Percentiles rank a stretch among this genome's conserved stretches.
These are phyloP conservation scores for Trichechus manatus DNA, from an alignment of 2,113 vertebrate genomes.

Conservation along the genomic window DNA sequence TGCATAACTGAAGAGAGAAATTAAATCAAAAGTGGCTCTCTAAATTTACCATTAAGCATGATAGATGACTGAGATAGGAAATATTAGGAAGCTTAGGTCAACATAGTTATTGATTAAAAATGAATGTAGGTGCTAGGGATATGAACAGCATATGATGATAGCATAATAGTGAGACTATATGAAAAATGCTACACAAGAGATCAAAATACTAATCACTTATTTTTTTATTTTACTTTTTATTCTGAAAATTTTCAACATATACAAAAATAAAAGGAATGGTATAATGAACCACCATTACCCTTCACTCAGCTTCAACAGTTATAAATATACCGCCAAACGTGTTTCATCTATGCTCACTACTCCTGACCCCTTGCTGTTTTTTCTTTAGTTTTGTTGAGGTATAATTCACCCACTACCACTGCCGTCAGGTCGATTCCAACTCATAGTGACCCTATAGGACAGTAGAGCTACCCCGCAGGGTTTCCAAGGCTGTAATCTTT, in stretches of 20 bases:
- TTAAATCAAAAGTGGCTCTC: constrained; percentile 42
- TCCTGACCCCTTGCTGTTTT: background rate
- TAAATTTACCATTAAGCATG: constrained; percentile 52
- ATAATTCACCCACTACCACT: background rate
- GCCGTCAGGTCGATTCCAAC: too few relatives aligned
- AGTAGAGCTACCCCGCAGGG: too few relatives aligned
- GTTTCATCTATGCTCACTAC: background rate
- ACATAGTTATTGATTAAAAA: constrained; percentile 36
- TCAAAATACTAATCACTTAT: background rate
- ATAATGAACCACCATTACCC: background rate
- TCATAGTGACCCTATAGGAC: too few relatives aligned
- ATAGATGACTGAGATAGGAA: constrained; percentile 49
- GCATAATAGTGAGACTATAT: background rate
- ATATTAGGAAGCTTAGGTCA: constrained; percentile 53
- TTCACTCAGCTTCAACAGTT: background rate
- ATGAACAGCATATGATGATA: background rate
- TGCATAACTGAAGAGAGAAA: constrained; percentile 61
- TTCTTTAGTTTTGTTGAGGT: background rate
- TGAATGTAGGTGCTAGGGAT: background rate
- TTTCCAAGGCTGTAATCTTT: too few relatives aligned
- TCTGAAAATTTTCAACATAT: background rate
- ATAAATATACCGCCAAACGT: background rate
- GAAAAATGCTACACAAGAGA: background rate
- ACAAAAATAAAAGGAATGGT: constrained; percentile 9
- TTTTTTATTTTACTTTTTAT: constrained; percentile 26